Evolutionary conservation across 2,113 vertebrate species (phyloP).

Genomic region (Silurus meridionalis): DNA sequence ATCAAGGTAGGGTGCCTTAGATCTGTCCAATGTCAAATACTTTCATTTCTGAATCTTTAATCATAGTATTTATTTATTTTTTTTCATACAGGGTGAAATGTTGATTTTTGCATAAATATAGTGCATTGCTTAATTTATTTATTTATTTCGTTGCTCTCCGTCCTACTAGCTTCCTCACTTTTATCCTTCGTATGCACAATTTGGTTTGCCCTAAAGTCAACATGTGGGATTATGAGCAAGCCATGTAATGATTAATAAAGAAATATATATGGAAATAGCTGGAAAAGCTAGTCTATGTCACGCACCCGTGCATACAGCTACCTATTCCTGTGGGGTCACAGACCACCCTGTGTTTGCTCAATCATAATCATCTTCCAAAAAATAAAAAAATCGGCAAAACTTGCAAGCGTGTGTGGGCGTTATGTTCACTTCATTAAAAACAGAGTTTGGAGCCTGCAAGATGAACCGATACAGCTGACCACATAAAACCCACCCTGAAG

Average conservation of each 20-base stretch:
- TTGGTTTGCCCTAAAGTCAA: background rate
- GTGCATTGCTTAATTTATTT: background rate
- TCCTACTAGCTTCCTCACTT: background rate
- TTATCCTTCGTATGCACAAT: slow-evolving; percentile 5
- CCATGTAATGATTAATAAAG: slow-evolving; percentile 10
- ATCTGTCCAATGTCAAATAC: slow-evolving; percentile 40
- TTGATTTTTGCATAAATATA: slow-evolving; percentile 34
- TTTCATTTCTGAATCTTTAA: slow-evolving; percentile 40
- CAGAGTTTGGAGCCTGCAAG: slow-evolving; percentile 61
- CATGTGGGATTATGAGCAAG: slow-evolving; percentile 27
- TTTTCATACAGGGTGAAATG: slow-evolving; percentile 18
- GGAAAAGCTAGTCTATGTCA: slow-evolving; percentile 9
- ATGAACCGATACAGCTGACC: slow-evolving; percentile 60
- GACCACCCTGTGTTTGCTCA: slow-evolving; percentile 76
- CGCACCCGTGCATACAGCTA: slow-evolving; percentile 39
- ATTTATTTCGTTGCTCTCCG: background rate
- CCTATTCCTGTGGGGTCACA: slow-evolving; percentile 70
- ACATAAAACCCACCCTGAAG: slow-evolving; percentile 16
- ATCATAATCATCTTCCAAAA: slow-evolving; percentile 78
- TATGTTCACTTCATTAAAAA: slow-evolving; percentile 61
- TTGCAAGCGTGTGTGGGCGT: slow-evolving; percentile 74
- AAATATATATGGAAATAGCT: slow-evolving; percentile 27
- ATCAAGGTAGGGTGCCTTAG: slow-evolving; percentile 42
- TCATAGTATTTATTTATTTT: slow-evolving; percentile 26
- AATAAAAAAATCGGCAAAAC: slow-evolving; percentile 68